phyloP scores from a whole-genome alignment of 1,140 invertebrate genomes.

The Temnothorax longispinosus region DNA sequence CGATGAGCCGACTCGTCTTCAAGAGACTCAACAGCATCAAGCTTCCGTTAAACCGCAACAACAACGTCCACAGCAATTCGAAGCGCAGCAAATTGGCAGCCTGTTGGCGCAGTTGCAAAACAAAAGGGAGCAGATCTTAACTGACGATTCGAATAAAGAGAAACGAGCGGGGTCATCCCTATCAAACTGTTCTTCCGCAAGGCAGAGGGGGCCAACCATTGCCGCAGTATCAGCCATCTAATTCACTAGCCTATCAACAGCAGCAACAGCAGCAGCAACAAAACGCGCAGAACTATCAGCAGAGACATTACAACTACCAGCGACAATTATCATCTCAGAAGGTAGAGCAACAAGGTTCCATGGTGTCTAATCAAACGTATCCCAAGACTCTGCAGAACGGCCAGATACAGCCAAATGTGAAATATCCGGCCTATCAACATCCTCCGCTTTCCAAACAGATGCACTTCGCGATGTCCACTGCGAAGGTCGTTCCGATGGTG shows the following conservation, averaged over 20 bases:
- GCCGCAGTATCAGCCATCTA: constrained; percentile 82
- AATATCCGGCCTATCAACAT: constrained; percentile 87
- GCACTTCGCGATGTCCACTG: constrained; percentile 88
- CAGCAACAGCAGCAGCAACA: constrained; percentile 71
- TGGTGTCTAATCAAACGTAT: constrained; percentile 81
- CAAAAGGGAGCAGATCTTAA: constrained; percentile 90
- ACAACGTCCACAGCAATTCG: constrained; percentile 64
- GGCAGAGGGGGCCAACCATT: constrained; percentile 79
- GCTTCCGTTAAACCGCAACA: constrained; percentile 25
- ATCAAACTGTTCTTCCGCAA: constrained; percentile 78
- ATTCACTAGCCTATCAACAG: constrained; percentile 76
- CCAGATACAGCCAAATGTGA: constrained; percentile 82
- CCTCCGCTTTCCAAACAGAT: constrained; percentile 86
- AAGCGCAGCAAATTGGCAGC: constrained; percentile 85
- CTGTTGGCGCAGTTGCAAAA: constrained; percentile 91
- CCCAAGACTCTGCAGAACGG: constrained; percentile 83
- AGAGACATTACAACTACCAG: constrained; percentile 84
- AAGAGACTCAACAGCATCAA: constrained; percentile 77
- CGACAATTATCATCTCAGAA: constrained; percentile 78
- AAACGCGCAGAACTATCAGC: constrained; percentile 81
- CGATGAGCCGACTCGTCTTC: constrained; percentile 87
- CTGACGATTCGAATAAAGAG: constrained; percentile 82
- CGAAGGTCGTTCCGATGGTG: constrained; percentile 85
- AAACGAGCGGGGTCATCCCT: constrained; percentile 76
- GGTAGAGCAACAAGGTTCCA: constrained; percentile 72